Evolutionary conservation across 2,113 vertebrate genomes (phyloP), one percentile per base, ranked within the genome.

Genomic region (Salvator merianae): DNA sequence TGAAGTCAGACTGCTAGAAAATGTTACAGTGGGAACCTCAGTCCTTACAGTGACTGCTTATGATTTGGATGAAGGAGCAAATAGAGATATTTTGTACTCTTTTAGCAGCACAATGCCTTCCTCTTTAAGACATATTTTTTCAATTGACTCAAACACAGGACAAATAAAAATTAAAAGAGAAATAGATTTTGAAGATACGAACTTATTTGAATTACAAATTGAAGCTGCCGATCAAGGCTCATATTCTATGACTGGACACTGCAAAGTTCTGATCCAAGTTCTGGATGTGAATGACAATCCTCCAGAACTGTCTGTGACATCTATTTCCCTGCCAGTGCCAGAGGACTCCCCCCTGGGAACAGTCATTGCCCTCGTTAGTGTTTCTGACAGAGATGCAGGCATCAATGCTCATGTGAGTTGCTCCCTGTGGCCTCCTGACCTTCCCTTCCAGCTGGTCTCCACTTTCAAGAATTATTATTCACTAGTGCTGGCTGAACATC

Each of bases 101-200:
- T 79, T 79, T 43, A 79, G 62, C 59, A 79, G 79, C 32, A 88
- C 89, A 50, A 66, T 83, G 5, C 70, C 86, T 7, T 77, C 86
- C 88, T 28, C 93, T 70, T 43, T 81, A 77, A 68, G 74, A 55
- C 77, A 20, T 2, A 82, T 66, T 88, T 97, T 97, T 86, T 90
- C 89, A 24, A 87, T 97, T 65, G 91, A 97, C 90, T 91, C 95
- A 2, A 89, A 95, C 24, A 96, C 91, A 1, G 97, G 97, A 66
- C 96, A 97, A 89, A 96, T 98, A 81, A 93, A 95, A 88, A 96
- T 97, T 81, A 95, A 93, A 83, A 96, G 91, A 87, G 95, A 95
- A 50, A 91, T 98, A 38, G 97, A 98, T 92, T 98, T 96, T 36
- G 97, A 98, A 87, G 96, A 97, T 85, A 97, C 94, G 62, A 96